Percentiles rank a stretch among this genome's conserved stretches.
Conservation (phyloP, 1,140 invertebrate genomes). For the Stenopsyche tienmushanensis region DNA sequence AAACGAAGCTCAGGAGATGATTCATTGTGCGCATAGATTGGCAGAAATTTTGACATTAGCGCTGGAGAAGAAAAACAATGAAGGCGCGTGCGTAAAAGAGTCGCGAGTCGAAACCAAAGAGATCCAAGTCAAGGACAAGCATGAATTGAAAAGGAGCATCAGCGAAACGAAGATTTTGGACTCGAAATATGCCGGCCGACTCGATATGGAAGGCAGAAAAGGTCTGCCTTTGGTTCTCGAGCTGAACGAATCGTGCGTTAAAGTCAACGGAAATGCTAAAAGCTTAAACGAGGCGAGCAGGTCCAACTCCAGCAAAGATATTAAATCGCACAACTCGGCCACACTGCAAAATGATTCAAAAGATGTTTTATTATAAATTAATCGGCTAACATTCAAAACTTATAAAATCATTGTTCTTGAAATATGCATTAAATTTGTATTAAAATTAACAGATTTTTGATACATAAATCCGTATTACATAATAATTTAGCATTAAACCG, state of each 20-base stretch:
- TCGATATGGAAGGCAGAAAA: neutral
- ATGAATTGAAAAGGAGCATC: neutral
- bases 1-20: slow-evolving; percentile 36
- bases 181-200: no score
- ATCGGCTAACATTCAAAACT: no score
- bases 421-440: no score
- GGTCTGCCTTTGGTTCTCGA: neutral
- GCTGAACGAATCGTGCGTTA: neutral
- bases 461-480: no score
- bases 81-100: neutral
- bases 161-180: neutral
- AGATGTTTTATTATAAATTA: slow-evolving; percentile 17
- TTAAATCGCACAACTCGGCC: neutral
- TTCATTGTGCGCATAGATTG: slow-evolving; percentile 39
- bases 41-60: slow-evolving; percentile 37
- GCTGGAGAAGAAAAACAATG: slow-evolving; percentile 23
- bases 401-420: no score
- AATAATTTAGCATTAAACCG: no score
- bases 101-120: neutral
- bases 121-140: slow-evolving; percentile 1
- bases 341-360: slow-evolving; percentile 7
- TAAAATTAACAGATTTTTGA: no score
- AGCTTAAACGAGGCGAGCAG: no score
- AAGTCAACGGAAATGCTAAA: no score
- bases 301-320: no score